Base-by-base conservation (phyloP, 1,140 invertebrate genomes). In the Aleiodes sp. region DNA sequence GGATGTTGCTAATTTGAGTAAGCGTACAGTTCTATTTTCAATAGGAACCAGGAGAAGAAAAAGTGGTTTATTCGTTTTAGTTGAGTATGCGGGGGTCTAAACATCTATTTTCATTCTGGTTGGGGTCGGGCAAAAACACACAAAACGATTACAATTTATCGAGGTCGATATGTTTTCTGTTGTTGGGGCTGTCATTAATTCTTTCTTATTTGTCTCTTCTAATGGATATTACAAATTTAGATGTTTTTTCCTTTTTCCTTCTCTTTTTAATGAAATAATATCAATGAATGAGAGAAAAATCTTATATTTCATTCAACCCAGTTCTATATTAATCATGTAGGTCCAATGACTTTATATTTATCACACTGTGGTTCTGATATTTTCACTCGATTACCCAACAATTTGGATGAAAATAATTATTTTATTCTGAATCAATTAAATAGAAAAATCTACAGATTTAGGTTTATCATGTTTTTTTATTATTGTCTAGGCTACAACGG, bases 91-190 rank as follows among this genome's bases (percentile, higher is more conserved):
- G 39, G n/a, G 37, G 39, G 10, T 35, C 33, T 35, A 35, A 35
- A 35, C 33, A 35, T 35, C 33, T 35, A 35, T 35, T 35, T 35
- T 35, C 33, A 35, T 35, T 10, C n/a, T n/a, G n/a, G n/a, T n/a
- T 19, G 8, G 16, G 39, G 14, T 21, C 41, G 26, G 37, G 19
- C 59, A 33, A 3, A n/a, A 29, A 4, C 6, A n/a, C n/a, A 31
- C 8, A 60, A 29, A 31, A 16, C n/a, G 1, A 28, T 65, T 39
- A 26, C 21, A 43, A 65, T 65, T 65, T 65, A 65, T 65, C 39
- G 62, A 65, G 62, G 37, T 46, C 62, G 16, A 46, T 46, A 29
- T 60, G 29, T 60, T 65, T 46, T 26, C 46, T 65, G 37, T 31
- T 41, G 26, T 29, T 46, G 28, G 39, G 39, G n/a, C 39, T 26